These are phyloP conservation scores for Dexiosoma caninum DNA, from an alignment of 2,888 invertebrate genomes.

Conservation along the genomic window DNA sequence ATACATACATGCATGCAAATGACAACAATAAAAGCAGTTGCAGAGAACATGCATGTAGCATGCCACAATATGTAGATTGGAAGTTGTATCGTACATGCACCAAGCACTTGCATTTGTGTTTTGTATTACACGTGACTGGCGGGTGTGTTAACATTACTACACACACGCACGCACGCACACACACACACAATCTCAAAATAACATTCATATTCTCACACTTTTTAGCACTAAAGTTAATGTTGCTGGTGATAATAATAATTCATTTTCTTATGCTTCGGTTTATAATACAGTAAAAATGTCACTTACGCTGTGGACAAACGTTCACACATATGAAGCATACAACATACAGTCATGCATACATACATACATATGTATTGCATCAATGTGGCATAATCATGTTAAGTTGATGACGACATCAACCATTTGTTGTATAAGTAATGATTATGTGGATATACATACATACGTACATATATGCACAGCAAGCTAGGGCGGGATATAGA, in stretches of 20 bases:
- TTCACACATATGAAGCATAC: background rate
- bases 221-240: background rate
- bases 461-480: background rate
- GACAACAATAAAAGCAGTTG: constrained; percentile 23
- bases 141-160: constrained; percentile 2
- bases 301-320: constrained; percentile 14
- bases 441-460: background rate
- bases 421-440: constrained; percentile 9
- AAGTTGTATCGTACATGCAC: constrained; percentile 40
- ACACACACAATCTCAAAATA: background rate
- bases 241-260: constrained; percentile 44
- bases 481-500: background rate
- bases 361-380: constrained; percentile 9
- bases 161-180: background rate
- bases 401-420: constrained; percentile 32
- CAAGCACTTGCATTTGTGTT: background rate
- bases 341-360: background rate
- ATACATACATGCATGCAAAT: constrained; percentile 10
- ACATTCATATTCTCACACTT: too few relatives aligned
- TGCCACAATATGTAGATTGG: constrained; percentile 51
- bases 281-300: constrained; percentile 51
- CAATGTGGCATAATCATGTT: constrained; percentile 54
- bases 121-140: background rate
- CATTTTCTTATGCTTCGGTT: background rate
- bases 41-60: constrained; percentile 40